Conservation (phyloP, 1,140 invertebrate genomes). For the Drosophila nigrodunni region DNA sequence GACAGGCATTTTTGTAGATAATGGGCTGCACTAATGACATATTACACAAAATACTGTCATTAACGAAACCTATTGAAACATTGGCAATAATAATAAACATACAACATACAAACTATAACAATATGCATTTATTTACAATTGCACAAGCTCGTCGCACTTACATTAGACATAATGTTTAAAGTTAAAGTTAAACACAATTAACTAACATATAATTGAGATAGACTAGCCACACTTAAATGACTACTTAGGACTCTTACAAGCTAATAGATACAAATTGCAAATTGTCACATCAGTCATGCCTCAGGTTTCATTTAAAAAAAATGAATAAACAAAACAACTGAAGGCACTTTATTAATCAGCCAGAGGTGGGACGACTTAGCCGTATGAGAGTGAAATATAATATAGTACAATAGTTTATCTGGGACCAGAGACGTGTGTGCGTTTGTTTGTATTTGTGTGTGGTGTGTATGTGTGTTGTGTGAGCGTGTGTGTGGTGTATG, state of each 20-base stretch:
- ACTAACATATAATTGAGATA: slow-evolving; percentile 48
- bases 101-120: slow-evolving; percentile 25
- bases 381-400: slow-evolving; percentile 28
- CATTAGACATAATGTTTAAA: slow-evolving; percentile 31
- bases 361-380: slow-evolving; percentile 10
- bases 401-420: slow-evolving; percentile 65
- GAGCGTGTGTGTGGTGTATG: neutral
- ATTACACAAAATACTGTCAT: slow-evolving; percentile 13
- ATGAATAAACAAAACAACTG: slow-evolving; percentile 16
- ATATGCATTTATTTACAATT: slow-evolving; percentile 58
- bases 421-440: slow-evolving; percentile 6
- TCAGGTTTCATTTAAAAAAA: slow-evolving; percentile 7
- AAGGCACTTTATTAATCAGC: slow-evolving; percentile 22
- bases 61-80: neutral
- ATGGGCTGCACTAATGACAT: slow-evolving; percentile 1
- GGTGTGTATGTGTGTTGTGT: neutral
- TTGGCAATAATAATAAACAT: neutral
- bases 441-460: neutral
- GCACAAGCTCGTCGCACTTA: slow-evolving; percentile 29
- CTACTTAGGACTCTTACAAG: slow-evolving; percentile 48
- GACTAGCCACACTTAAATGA: slow-evolving; percentile 62
- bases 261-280: slow-evolving; percentile 46
- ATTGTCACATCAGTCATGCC: slow-evolving; percentile 59
- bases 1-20: slow-evolving; percentile 2
- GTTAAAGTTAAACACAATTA: slow-evolving; percentile 5